Base-by-base conservation (phyloP, 1,140 invertebrate genomes). In the Coenobita brevimanus region DNA sequence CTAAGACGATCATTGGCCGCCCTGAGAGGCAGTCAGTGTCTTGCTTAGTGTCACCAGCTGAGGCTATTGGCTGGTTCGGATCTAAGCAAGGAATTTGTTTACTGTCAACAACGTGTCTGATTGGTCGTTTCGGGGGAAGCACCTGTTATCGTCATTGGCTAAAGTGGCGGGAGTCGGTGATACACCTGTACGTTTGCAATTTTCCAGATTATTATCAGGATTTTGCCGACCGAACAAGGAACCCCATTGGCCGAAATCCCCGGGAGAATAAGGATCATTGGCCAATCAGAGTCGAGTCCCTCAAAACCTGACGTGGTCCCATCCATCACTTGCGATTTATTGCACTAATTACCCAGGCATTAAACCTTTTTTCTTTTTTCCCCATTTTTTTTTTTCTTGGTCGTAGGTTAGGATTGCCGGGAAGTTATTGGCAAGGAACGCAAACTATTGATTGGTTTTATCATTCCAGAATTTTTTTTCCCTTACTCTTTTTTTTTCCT, bases 1-100 rank as follows among this genome's bases (percentile, higher is more conserved):
- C 62, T 33, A 50, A 43, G 64, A 30, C 62, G 80, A 50, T 82
- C 64, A 82, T 82, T 82, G 80, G 80, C 64, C 24, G 64, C 24
- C 38, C 21, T 36, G 36, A 50, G 17, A 46, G 73, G 41, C 41
- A 76, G 73, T 43, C 21, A 50, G 27, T 82, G 62, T 43, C 80
- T 82, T 82, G 80, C 80, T 82, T 82, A 82, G 64, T 82, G 80
- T 82, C 80, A 82, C 80, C 80, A 82, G 21, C 24, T 50, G 50
- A 30, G 64, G 62, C 80, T 82, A 82, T 82, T 82, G 80, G 80
- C 64, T 69, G n/a, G 69, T 82, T 67, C 62, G 50, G 67, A 82
- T 41, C n/a, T 71, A 62, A 71, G 41, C 38, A 71, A 82, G 80
- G 60, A 30, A 62, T 82, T 82, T 82, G 80, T 82, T 69, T 82